Conservation (phyloP, 2,888 invertebrate genomes). For the Paralinhomoeus sp. region DNA sequence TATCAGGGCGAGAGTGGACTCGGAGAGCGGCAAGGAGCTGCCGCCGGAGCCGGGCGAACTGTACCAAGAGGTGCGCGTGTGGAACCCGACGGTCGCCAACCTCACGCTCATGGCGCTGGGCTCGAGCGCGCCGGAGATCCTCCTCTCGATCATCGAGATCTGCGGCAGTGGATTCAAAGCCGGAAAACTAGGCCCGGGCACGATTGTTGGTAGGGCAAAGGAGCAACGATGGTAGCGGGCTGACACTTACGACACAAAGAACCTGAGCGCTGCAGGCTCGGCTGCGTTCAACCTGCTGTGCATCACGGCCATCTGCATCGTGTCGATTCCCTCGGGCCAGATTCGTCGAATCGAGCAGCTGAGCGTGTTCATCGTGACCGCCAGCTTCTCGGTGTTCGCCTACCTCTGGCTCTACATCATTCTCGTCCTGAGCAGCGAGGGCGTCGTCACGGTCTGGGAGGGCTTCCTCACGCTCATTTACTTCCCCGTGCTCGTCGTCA, state of each 20-base stretch:
- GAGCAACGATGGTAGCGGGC: not conserved
- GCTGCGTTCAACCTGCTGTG: constrained; percentile 37
- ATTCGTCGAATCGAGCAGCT: constrained; percentile 25
- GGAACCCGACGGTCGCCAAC: constrained; percentile 39
- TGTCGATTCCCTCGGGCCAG: constrained; percentile 30
- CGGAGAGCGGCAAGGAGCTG: constrained; percentile 8
- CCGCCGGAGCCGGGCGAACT: constrained; percentile 32
- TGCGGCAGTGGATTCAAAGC: constrained; percentile 34
- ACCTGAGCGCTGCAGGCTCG: constrained; percentile 23
- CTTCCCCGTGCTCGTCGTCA: constrained; percentile 34
- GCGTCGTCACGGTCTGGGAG: constrained; percentile 29
- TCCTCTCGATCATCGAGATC: constrained; percentile 35
- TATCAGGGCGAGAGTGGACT: constrained; percentile 3
- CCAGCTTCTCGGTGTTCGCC: constrained; percentile 32
- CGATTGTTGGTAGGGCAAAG: constrained; percentile 35
- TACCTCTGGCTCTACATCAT: constrained; percentile 39
- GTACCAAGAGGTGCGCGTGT: constrained; percentile 42
- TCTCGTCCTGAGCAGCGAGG: constrained; percentile 17
- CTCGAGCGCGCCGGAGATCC: constrained; percentile 36
- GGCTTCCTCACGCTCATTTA: constrained; percentile 35
- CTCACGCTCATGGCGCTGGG: constrained; percentile 37
- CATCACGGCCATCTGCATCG: constrained; percentile 35
- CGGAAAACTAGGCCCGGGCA: constrained; percentile 35
- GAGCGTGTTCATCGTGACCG: constrained; percentile 27
- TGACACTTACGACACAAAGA: not conserved